Evolutionary conservation across 2,888 invertebrate species (phyloP), one percentile per base, ranked within the genome.

Genomic region (Osmoderma eremita): DNA sequence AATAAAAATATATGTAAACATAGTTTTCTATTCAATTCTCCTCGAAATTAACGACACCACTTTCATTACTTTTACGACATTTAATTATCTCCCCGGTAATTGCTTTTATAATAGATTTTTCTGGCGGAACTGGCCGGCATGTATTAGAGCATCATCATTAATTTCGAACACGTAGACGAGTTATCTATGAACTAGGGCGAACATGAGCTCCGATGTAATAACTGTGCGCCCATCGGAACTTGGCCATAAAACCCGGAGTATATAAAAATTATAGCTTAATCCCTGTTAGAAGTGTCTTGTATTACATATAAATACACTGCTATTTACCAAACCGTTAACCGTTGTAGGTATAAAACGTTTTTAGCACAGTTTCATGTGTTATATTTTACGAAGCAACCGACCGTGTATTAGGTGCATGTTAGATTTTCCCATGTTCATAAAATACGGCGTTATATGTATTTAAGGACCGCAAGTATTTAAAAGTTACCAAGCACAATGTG

Each of bases 231-330:
- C 58, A 45, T 45, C 45, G 58, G 36, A 61, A 45, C 58, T 45
- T n/a, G 58, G 58, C 58, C 45, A 48, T 61, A 61, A 61, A 61
- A 30, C 30, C 6, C 58, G 17, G 58, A 48, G 58, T 42, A 17
- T 61, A 61, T 61, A 61, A 61, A 61, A 61, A 61, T 30, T 61
- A 61, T 61, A 45, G 58, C 58, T 61, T 61, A 61, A 61, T 61
- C 58, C 45, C 30, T 42, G 13, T 13, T 36, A 15, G 17, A n/a
- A 61, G 48, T 45, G 53, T 18, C 38, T 53, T 17, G 53, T 53
- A 53, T 12, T 38, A 53, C 53, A 53, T 53, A 53, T 38, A 53
- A 38, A 53, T 53, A 53, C 36, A 17, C 38, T 17, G 38, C 38
- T 53, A 38, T 53, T 53, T 53, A 53, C 53, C 39, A 17, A 53